phyloP scores from a whole-genome alignment of 2,888 invertebrate species.

The Lasioglossum pauxillum region DNA sequence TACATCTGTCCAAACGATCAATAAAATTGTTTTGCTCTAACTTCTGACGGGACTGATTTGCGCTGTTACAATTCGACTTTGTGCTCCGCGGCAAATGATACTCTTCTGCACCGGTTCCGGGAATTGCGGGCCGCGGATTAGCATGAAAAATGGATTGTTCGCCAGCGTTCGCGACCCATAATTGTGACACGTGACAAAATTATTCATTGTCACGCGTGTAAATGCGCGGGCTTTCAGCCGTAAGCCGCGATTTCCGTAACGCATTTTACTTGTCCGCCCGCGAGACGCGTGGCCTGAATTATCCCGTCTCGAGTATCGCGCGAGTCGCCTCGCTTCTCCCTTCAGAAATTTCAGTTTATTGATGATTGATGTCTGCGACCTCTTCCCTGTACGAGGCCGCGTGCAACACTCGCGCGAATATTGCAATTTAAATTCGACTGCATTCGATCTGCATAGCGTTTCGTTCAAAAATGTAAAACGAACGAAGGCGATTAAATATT shows the following conservation, averaged over 20 bases:
- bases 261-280: constrained; percentile 59
- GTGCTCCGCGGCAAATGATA: constrained; percentile 3
- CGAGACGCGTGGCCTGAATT: constrained; percentile 49
- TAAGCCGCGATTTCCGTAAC: constrained; percentile 56
- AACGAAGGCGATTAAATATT: neutral
- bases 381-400: neutral
- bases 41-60: neutral
- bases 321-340: neutral
- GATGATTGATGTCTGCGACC: neutral
- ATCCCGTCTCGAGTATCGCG: constrained; percentile 34
- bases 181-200: constrained; percentile 56
- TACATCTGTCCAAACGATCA: no score
- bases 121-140: constrained; percentile 46
- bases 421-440: neutral
- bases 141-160: constrained; percentile 58
- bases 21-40: neutral
- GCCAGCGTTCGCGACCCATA: constrained; percentile 25
- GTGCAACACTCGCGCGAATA: neutral
- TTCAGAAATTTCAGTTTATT: neutral
- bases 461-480: neutral
- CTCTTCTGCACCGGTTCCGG: constrained; percentile 13
- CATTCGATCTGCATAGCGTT: neutral
- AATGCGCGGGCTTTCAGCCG: constrained; percentile 37
- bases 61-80: neutral
- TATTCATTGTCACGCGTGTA: constrained; percentile 57